A percentile compares a stretch with the other conserved stretches of the same genome.
phyloP scores from a whole-genome alignment of 2,797 vertebrate species.

The Protosalanx chinensis region DNA sequence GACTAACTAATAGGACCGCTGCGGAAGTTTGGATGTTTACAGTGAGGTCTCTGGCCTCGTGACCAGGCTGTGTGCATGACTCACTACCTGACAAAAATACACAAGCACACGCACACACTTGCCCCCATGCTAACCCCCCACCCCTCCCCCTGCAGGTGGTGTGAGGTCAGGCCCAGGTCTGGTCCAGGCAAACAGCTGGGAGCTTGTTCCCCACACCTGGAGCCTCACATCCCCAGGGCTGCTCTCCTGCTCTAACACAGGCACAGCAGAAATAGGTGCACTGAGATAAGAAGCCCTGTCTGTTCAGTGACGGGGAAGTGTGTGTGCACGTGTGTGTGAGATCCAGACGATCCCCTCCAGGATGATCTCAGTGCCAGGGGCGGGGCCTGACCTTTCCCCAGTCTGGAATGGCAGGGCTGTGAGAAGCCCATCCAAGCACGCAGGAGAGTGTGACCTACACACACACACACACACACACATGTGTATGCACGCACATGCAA shows the following conservation, averaged over 20 bases:
- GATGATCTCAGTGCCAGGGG: slow-evolving; percentile 29
- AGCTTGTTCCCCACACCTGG: slow-evolving; percentile 41
- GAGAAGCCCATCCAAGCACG: slow-evolving; percentile 41
- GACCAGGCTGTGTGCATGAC: no score
- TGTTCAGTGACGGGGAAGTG: background rate
- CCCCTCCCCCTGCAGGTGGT: background rate
- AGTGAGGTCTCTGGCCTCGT: no score
- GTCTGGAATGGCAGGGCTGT: slow-evolving; percentile 57
- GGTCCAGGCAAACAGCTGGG: no score
- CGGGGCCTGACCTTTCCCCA: slow-evolving; percentile 46
- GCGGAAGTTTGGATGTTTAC: no score
- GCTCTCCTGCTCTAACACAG: no score
- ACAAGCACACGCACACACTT: background rate
- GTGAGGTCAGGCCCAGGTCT: no score
- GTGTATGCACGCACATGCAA: no score
- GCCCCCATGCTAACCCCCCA: background rate
- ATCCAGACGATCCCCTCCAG: background rate
- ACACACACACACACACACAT: slow-evolving; percentile 2
- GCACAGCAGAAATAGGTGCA: slow-evolving; percentile 14
- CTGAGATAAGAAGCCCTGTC: slow-evolving; percentile 33
- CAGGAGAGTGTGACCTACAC: slow-evolving; percentile 36
- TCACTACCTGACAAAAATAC: background rate
- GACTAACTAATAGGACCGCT: no score
- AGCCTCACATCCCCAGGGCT: slow-evolving; percentile 4
- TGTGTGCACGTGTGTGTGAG: background rate